phyloP scores from a whole-genome alignment of 2,888 invertebrate species.

The Eupithecia vulgata region DNA sequence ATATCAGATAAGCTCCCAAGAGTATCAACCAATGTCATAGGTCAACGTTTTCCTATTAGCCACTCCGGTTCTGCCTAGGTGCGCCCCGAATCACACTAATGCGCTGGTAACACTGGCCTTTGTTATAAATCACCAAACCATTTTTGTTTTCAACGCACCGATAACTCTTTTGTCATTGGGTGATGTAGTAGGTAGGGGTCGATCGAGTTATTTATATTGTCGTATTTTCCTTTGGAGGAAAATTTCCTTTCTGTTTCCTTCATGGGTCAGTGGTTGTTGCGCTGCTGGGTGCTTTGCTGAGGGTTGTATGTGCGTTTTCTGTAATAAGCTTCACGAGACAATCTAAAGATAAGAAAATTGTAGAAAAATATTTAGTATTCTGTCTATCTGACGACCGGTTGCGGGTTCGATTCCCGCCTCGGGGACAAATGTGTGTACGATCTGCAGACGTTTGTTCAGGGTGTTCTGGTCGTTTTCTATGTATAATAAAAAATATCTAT shows the following conservation, averaged over 20 bases:
- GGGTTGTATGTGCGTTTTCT: slow-evolving; percentile 49
- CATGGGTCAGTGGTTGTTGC: slow-evolving; percentile 82
- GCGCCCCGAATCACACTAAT: slow-evolving; percentile 66
- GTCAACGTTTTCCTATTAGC: slow-evolving; percentile 33
- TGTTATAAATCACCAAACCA: slow-evolving; percentile 80
- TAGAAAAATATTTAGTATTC: too few relatives aligned
- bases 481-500: too few relatives aligned
- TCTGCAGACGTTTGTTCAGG: too few relatives aligned
- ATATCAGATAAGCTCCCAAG: neutral
- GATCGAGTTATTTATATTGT: slow-evolving; percentile 83
- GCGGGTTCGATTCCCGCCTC: too few relatives aligned
- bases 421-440: too few relatives aligned
- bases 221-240: slow-evolving; percentile 81
- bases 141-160: slow-evolving; percentile 85
- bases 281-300: slow-evolving; percentile 56
- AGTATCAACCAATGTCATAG: slow-evolving; percentile 15
- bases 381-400: too few relatives aligned
- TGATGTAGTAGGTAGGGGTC: slow-evolving; percentile 80
- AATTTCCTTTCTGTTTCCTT: slow-evolving; percentile 83
- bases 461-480: too few relatives aligned
- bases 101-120: slow-evolving; percentile 53
- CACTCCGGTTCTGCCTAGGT: slow-evolving; percentile 32
- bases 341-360: neutral
- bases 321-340: neutral
- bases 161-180: slow-evolving; percentile 85